Percentiles rank a stretch among this genome's conserved stretches.
phyloP scores from a whole-genome alignment of 2,888 invertebrate species.

The Cloeon dipterum region DNA sequence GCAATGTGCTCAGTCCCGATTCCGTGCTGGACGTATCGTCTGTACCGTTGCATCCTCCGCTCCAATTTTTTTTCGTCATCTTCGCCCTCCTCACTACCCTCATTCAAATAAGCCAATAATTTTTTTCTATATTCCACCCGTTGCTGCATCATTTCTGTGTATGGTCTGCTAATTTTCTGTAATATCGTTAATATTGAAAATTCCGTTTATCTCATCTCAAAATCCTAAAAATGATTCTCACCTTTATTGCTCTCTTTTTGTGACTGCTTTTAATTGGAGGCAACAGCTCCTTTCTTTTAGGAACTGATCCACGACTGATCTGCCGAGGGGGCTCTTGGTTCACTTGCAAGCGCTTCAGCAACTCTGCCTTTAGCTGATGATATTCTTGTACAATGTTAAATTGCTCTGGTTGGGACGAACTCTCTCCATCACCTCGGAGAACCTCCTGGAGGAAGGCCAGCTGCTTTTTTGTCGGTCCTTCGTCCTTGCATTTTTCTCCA shows the following conservation, averaged over 20 bases:
- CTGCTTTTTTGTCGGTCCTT: neutral
- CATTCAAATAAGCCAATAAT: neutral
- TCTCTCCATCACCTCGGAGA: neutral
- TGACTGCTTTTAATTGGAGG: neutral
- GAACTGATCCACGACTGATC: neutral
- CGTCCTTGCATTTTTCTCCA: no score
- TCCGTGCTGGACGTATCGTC: constrained; percentile 75
- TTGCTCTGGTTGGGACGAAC: neutral
- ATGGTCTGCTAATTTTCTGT: neutral
- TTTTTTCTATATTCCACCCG: neutral
- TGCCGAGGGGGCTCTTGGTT: neutral
- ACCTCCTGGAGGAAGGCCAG: neutral
- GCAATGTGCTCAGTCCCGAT: constrained; percentile 78
- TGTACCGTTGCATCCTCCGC: constrained; percentile 34
- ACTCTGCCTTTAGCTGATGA: neutral
- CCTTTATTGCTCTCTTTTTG: neutral
- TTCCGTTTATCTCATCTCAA: neutral
- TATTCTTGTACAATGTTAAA: constrained; percentile 1
- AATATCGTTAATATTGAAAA: neutral
- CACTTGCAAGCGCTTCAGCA: neutral
- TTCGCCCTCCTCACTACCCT: neutral
- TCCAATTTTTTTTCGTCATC: neutral
- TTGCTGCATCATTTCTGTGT: neutral
- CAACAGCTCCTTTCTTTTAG: neutral
- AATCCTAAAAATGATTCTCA: neutral